Percentiles rank a stretch among this genome's conserved stretches.
These are phyloP conservation scores for Antitype chi DNA, from an alignment of 2,888 invertebrate species.

Conservation along the genomic window DNA sequence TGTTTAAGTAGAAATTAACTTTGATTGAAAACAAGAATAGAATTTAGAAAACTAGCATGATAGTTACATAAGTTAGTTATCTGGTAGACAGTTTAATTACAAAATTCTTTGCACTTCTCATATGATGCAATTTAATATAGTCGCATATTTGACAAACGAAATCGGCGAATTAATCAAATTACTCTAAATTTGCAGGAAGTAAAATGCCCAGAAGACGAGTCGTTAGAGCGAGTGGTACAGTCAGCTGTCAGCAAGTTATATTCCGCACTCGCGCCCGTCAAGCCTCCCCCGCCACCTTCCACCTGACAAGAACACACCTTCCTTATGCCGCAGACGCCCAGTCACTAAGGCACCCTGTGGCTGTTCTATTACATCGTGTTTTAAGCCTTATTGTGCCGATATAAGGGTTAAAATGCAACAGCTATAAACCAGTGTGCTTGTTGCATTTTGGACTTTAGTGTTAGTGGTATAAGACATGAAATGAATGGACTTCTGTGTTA, in stretches of 20 bases:
- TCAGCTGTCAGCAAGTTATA: slow-evolving; percentile 96
- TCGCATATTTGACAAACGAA: not conserved
- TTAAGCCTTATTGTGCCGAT: not conserved
- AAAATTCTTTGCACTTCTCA: not conserved
- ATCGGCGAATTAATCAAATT: not conserved
- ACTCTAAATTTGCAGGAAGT: slow-evolving; percentile 91
- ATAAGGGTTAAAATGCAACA: not conserved
- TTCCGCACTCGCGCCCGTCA: slow-evolving; percentile 93
- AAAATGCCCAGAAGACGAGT: slow-evolving; percentile 94
- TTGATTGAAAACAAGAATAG: no score
- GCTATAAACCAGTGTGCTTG: not conserved
- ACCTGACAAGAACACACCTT: not conserved
- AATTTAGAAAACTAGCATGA: not conserved
- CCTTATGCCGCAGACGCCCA: no score
- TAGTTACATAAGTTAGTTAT: not conserved
- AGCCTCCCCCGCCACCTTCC: slow-evolving; percentile 64
- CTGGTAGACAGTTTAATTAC: not conserved
- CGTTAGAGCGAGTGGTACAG: slow-evolving; percentile 95
- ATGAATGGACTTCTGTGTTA: slow-evolving; percentile 18
- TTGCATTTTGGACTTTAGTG: slow-evolving; percentile 6
- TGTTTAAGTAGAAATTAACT: no score
- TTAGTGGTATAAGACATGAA: not conserved
- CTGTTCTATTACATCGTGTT: not conserved
- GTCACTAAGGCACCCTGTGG: not conserved
- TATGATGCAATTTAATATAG: not conserved